phyloP scores from a whole-genome alignment of 2,888 invertebrate genomes.

The Erpobdella octoculata region DNA sequence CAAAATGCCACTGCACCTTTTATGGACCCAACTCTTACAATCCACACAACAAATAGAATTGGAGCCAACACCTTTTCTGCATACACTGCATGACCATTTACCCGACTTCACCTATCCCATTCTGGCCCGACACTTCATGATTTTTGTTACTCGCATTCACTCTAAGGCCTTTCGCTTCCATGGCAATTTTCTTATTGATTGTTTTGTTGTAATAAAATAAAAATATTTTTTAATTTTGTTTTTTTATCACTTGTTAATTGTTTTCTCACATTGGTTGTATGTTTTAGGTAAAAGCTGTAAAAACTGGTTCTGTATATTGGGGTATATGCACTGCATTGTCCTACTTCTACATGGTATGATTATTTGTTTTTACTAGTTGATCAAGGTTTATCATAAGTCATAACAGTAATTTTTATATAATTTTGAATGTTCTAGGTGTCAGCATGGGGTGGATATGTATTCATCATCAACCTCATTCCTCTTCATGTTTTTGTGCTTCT shows the following conservation, averaged over 20 bases:
- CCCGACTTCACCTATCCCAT: no score
- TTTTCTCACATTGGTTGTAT: neutral
- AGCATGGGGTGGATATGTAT: slow-evolving; percentile 99
- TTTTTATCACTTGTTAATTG: neutral
- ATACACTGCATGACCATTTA: no score
- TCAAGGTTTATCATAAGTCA: neutral
- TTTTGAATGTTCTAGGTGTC: slow-evolving; percentile 63
- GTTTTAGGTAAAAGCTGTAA: slow-evolving; percentile 71
- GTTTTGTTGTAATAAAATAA: no score
- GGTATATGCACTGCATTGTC: slow-evolving; percentile 83
- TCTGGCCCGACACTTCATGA: no score
- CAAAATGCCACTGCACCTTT: no score
- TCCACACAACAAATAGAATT: no score
- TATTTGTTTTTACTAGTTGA: neutral
- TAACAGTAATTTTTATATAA: neutral
- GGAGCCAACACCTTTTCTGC: no score
- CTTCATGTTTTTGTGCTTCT: slow-evolving; percentile 84
- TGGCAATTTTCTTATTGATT: no score
- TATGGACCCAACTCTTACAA: no score
- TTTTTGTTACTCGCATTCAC: no score
- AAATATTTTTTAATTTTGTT: no score
- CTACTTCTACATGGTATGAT: slow-evolving; percentile 94
- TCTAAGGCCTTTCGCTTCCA: no score
- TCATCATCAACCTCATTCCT: slow-evolving; percentile 97
- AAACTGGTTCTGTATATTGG: slow-evolving; percentile 96